Conservation (phyloP, 1,140 invertebrate species). For the Hypsibius dujardini region DNA sequence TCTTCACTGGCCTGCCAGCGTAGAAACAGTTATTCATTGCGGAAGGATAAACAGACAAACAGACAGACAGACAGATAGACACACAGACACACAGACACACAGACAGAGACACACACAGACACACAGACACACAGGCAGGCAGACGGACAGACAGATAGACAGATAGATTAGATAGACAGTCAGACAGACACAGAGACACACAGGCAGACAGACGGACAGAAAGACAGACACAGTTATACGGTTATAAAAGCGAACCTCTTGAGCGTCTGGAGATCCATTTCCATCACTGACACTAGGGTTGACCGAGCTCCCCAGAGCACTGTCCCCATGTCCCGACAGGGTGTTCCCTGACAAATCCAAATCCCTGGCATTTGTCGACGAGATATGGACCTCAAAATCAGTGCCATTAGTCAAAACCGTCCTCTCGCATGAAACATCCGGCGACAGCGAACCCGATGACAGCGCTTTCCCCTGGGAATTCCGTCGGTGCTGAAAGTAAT, state of each 20-base stretch:
- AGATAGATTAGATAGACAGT: too few relatives aligned
- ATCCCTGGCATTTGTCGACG: not conserved
- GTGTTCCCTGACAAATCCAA: conserved; percentile 5
- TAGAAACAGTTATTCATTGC: too few relatives aligned
- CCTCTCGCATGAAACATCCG: not conserved
- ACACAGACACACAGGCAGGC: too few relatives aligned
- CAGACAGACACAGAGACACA: too few relatives aligned
- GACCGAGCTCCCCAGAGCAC: not conserved
- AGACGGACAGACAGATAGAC: too few relatives aligned
- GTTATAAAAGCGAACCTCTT: not conserved
- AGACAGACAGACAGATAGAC: too few relatives aligned
- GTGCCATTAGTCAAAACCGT: not conserved
- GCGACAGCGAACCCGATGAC: not conserved
- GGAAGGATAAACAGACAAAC: too few relatives aligned
- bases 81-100: too few relatives aligned
- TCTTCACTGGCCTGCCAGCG: too few relatives aligned
- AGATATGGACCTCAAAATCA: not conserved
- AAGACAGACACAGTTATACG: not conserved
- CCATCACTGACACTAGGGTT: conserved; percentile 8
- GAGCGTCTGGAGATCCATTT: not conserved
- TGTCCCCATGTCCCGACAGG: not conserved
- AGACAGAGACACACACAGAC: too few relatives aligned
- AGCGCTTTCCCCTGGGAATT: not conserved
- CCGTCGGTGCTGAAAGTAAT: conserved; percentile 5
- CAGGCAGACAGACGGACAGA: not conserved